A percentile compares a stretch with the other conserved stretches of the same genome.
These are phyloP conservation scores for Drosophila tropicalis DNA, from an alignment of 1,140 invertebrate genomes.

Conservation along the genomic window DNA sequence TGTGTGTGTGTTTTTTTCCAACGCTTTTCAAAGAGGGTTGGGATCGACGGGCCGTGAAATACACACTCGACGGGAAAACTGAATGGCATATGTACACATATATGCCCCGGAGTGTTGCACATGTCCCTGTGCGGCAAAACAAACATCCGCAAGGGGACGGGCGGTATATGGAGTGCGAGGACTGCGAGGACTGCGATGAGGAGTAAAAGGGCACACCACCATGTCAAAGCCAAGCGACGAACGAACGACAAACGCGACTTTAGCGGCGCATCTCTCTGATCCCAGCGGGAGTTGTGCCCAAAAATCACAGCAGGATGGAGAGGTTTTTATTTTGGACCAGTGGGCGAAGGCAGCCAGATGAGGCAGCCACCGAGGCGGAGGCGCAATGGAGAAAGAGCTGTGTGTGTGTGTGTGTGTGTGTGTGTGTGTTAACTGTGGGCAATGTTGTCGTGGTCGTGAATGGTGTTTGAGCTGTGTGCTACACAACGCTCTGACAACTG, in stretches of 20 bases:
- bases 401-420: not conserved
- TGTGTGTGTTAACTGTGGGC: not conserved
- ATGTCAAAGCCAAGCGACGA: conserved; percentile 41
- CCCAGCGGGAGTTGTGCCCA: conserved; percentile 75
- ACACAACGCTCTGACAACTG: conserved; percentile 3
- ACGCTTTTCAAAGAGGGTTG: conserved; percentile 14
- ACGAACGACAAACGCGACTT: conserved; percentile 31
- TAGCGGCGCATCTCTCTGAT: conserved; percentile 71
- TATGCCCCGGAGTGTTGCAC: conserved; percentile 82
- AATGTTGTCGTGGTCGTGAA: conserved; percentile 35
- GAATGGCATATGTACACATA: conserved; percentile 76
- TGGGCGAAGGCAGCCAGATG: not conserved
- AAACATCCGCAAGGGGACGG: conserved; percentile 57
- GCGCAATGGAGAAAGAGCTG: too few relatives aligned
- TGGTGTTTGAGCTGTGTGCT: conserved; percentile 53
- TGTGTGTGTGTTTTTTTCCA: not conserved
- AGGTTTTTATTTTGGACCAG: conserved; percentile 6
- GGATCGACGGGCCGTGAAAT: conserved; percentile 72
- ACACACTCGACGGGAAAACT: conserved; percentile 65
- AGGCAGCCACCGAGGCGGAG: too few relatives aligned
- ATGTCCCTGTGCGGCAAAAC: conserved; percentile 79
- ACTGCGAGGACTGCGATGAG: not conserved
- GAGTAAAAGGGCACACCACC: not conserved
- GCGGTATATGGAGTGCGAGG: too few relatives aligned
- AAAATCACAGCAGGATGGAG: conserved; percentile 73